Evolutionary conservation across 2,797 vertebrate species (phyloP).

Genomic region (Todus mexicanus): DNA sequence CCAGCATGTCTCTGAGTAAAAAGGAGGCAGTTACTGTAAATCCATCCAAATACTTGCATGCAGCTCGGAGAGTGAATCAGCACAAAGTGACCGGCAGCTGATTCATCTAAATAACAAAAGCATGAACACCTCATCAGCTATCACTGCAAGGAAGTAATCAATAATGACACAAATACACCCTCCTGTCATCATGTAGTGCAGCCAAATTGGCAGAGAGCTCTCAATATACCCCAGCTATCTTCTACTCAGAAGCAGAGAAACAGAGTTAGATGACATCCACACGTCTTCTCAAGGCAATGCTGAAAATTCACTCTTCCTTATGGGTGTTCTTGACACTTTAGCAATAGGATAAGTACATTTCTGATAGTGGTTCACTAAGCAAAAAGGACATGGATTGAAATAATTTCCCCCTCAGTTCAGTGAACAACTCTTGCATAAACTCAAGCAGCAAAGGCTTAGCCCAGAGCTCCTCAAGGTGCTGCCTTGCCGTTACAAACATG

Average conservation of each 20-base stretch:
- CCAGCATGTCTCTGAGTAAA: neutral
- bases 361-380: neutral
- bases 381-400: neutral
- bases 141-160: neutral
- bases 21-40: constrained; percentile 1
- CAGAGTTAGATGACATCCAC: neutral
- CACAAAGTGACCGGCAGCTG: constrained; percentile 37
- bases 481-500: neutral
- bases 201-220: neutral
- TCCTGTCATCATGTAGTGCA: neutral
- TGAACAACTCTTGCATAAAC: neutral
- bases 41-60: neutral
- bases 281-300: neutral
- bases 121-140: neutral
- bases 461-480: neutral
- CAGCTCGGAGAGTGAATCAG: constrained; percentile 30
- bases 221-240: neutral
- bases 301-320: neutral
- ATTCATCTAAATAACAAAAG: constrained; percentile 35
- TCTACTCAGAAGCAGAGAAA: neutral
- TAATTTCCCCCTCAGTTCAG: neutral
- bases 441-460: neutral
- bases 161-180: neutral
- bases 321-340: neutral
- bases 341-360: neutral